Evolutionary conservation across 1,140 invertebrate species (phyloP).

Genomic region (Orchestia grillus): DNA sequence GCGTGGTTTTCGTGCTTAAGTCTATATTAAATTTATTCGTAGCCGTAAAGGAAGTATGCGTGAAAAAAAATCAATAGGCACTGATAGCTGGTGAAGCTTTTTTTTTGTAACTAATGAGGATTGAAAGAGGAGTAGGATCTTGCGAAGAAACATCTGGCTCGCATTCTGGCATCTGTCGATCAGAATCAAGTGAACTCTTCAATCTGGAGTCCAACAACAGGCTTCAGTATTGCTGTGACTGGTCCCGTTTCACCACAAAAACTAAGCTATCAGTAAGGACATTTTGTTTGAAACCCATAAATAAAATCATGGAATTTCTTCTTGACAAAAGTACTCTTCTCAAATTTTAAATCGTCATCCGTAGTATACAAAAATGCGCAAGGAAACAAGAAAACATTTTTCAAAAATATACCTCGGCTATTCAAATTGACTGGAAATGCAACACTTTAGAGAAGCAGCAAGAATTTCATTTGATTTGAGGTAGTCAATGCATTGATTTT

Average conservation of each 20-base stretch:
- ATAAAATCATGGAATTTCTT: neutral
- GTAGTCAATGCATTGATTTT: no score
- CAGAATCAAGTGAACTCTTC: neutral
- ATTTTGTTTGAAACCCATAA: neutral
- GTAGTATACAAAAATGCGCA: neutral
- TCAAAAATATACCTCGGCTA: no score
- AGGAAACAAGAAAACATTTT: no score
- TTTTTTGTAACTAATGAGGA: neutral
- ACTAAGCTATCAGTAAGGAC: neutral
- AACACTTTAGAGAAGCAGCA: no score
- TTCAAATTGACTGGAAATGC: no score
- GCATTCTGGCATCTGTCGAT: neutral
- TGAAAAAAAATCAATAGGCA: neutral
- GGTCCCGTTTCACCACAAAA: neutral
- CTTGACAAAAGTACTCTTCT: neutral
- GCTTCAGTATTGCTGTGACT: neutral
- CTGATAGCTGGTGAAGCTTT: neutral
- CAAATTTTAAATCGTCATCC: neutral
- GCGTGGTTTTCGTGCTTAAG: neutral
- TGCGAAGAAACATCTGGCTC: neutral
- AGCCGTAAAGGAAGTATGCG: neutral
- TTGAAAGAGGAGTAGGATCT: neutral
- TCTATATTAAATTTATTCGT: neutral
- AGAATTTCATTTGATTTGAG: no score
- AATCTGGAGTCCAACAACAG: no score